Base-by-base conservation (phyloP, 92 coral and sea anemone species). In the Umimayanthus kanabou region DNA sequence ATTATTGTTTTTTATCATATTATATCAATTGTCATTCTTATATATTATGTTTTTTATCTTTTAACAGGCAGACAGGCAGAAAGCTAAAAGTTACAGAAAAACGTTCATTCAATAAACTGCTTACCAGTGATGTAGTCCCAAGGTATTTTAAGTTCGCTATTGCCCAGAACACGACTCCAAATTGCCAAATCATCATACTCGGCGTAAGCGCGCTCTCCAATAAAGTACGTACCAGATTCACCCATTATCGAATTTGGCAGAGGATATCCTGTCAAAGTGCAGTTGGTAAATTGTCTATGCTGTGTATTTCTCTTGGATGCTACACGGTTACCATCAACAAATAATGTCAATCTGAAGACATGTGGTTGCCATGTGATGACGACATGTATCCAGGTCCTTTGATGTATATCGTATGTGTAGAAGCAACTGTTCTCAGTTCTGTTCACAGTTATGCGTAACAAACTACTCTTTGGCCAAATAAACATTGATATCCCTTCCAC, bases 111-210 rank as follows among this genome's bases (percentile, higher is more conserved):
- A 11, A 30, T 28, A 0, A 16, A 11, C 45, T 3, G 22, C 88
- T 61, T 86, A 90, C 95, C 92, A 69, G 76, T 81, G 64, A 89
- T 89, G 47, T 84, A 43, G 2, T 61, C 42, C 90, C 79, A 55
- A 42, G 88, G 79, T 13, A 0, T 45, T 53, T 45, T 72, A 26
- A 79, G 30, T 16, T 79, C 80, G 0, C n/a, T 5, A 4, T 33
- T 29, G 13, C 76, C 16, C 28, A 90, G 25, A 0, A 26, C 84
- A 5, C 45, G 39, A 43, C 79, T 72, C 96, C 96, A 93, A 33
- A 93, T 89, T 26, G 89, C 96, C 67, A 93, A 50, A 37, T 91
- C 89, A 57, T 91, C 96, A 64, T 80, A 74, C 65, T 89, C 81
- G 20, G 84, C 93, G 71, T 18, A 39, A 18, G 76, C 57, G 22